Base-by-base conservation (phyloP, 2,797 vertebrate genomes). In the Lophius americanus region DNA sequence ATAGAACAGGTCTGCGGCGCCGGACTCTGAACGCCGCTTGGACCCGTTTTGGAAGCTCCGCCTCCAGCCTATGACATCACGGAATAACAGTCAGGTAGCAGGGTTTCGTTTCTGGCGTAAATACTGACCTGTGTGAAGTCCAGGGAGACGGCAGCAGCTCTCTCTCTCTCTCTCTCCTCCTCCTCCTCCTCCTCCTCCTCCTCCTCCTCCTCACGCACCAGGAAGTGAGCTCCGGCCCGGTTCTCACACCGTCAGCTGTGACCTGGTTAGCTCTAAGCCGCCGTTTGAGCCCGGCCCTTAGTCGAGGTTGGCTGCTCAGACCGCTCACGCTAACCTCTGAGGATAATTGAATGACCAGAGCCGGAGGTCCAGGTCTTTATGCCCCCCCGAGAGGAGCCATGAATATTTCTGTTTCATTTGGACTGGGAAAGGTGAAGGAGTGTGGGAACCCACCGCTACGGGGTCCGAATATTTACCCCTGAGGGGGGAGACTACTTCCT, bases 241-340 rank as follows among this genome's bases (percentile, higher is more conserved):
- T 89, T 89, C 85, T 86, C 90, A 88, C 85, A 88, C 87, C 87
- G 67, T 83, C 85, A 83, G 84, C 88, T 88, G 82, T 87, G 89
- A 91, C 87, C 88, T 78, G 83, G 85, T 87, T 82, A 80, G 88
- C 88, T 89, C 75, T 88, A 90, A 90, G 88, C 88, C 62, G 81
- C 51, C 81, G 88, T 85, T 91, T 90, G 87, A 91, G 85, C 82
- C 85, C 71, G 79, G 88, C 82, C 86, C 83, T 90, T 87, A 86
- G 90, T 91, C 59, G 78, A 85, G 91, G 83, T 90, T 89, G 88
- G 88, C 87, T 88, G 86, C 88, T 88, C 89, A 91, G 86, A 88
- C 82, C 58, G 70, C 64, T 67, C 75, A 75, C 75, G 65, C 70
- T 75, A 73, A 64, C 79, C 78, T 66, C 70, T 57, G 79, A 50